Conservation (phyloP, 37 sponge, comb jelly and placozoan species). For the Bolinopsis microptera region DNA sequence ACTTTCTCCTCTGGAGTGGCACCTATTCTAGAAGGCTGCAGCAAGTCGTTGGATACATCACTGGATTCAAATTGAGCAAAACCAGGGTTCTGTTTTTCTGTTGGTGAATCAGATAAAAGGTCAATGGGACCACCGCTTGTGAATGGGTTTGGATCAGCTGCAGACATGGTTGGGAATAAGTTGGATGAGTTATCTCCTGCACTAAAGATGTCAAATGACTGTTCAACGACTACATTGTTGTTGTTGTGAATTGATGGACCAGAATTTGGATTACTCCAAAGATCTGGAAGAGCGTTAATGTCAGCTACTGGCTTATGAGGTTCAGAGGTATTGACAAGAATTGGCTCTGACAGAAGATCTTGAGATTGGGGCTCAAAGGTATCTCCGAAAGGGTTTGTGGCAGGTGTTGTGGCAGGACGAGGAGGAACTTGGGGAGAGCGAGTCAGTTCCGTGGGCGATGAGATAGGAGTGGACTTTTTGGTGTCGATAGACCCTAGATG, state of each 20-base stretch:
- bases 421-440: not conserved
- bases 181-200: constrained; percentile 13
- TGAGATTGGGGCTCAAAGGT: constrained; percentile 34
- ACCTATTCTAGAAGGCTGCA: not conserved
- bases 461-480: constrained; percentile 61
- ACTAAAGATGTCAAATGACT: constrained; percentile 40
- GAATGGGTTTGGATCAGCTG: not conserved
- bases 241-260: constrained; percentile 30
- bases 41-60: constrained; percentile 3
- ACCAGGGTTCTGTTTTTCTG: not conserved
- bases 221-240: constrained; percentile 39
- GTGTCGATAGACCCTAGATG: constrained; percentile 77
- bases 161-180: constrained; percentile 11
- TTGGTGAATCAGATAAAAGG: not conserved
- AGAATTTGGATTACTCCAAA: constrained; percentile 38
- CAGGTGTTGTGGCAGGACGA: not conserved
- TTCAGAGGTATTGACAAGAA: constrained; percentile 11
- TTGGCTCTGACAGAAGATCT: constrained; percentile 31
- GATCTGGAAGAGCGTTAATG: not conserved
- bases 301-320: not conserved
- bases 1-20: not conserved
- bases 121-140: not conserved
- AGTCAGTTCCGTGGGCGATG: not conserved
- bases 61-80: constrained; percentile 44
- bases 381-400: constrained; percentile 45